phyloP scores from a whole-genome alignment of 1,140 invertebrate genomes.

The Dreissena polymorpha region DNA sequence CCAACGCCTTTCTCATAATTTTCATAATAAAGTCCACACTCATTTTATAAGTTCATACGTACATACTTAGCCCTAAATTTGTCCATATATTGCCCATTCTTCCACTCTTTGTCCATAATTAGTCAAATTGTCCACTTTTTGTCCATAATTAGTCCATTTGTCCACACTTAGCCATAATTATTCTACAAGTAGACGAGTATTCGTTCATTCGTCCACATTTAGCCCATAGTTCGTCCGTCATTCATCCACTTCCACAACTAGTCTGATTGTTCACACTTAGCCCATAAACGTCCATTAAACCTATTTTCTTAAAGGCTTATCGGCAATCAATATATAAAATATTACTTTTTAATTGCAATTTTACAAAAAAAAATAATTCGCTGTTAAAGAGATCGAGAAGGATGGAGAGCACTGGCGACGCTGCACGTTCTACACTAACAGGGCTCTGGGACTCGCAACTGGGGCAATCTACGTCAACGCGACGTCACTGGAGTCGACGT shows the following conservation, averaged over 20 bases:
- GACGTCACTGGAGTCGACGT: conserved; percentile 88
- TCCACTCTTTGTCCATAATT: too few relatives aligned
- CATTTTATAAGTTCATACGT: too few relatives aligned
- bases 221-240: background rate
- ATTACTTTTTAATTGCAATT: background rate
- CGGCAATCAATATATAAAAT: too few relatives aligned
- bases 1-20: too few relatives aligned
- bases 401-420: conserved; percentile 88
- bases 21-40: too few relatives aligned
- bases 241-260: background rate
- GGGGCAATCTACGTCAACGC: conserved; percentile 96
- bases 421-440: conserved; percentile 95
- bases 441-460: conserved; percentile 94
- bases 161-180: too few relatives aligned
- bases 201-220: background rate
- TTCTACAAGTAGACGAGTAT: background rate
- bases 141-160: too few relatives aligned
- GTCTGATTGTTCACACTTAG: background rate
- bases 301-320: background rate
- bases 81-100: too few relatives aligned
- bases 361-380: background rate
- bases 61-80: too few relatives aligned
- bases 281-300: background rate
- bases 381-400: conserved; percentile 63
- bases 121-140: too few relatives aligned